Evolutionary conservation across 2,888 invertebrate genomes (phyloP).

Genomic region (Antheraea assamensis): DNA sequence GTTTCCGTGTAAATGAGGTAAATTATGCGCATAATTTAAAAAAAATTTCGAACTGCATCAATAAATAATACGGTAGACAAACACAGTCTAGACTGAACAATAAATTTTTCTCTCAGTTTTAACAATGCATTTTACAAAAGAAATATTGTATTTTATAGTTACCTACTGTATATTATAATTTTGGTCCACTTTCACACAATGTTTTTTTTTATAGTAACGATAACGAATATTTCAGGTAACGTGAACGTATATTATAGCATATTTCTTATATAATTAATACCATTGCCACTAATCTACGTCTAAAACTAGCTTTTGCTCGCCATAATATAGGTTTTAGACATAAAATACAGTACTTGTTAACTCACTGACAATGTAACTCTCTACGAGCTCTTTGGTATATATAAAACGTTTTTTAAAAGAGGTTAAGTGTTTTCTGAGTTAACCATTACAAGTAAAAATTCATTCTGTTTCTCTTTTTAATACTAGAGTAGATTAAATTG

Average conservation of each 20-base stretch:
- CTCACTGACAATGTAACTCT: no score
- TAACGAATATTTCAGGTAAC: neutral
- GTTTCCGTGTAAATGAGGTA: neutral
- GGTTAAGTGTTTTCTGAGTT: no score
- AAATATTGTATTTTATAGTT: neutral
- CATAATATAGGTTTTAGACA: no score
- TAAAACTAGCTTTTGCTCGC: no score
- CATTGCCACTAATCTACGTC: no score
- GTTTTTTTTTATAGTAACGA: neutral
- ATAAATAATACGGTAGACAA: conserved; percentile 13
- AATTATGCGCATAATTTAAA: conserved; percentile 1
- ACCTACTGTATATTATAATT: neutral
- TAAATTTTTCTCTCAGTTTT: neutral
- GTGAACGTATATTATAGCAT: no score
- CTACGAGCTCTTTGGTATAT: no score
- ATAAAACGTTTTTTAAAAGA: no score
- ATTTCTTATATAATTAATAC: neutral
- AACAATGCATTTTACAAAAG: conserved; percentile 3
- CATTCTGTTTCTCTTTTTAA: no score
- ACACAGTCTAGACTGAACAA: conserved; percentile 21
- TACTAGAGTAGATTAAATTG: no score
- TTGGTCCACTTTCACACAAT: neutral
- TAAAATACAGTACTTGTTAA: no score
- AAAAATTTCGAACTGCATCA: neutral
- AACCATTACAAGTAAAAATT: no score